A percentile compares a stretch with the other conserved stretches of the same genome.
These are phyloP conservation scores for Phrynosoma platyrhinos DNA, from an alignment of 2,113 vertebrate genomes.

Conservation along the genomic window DNA sequence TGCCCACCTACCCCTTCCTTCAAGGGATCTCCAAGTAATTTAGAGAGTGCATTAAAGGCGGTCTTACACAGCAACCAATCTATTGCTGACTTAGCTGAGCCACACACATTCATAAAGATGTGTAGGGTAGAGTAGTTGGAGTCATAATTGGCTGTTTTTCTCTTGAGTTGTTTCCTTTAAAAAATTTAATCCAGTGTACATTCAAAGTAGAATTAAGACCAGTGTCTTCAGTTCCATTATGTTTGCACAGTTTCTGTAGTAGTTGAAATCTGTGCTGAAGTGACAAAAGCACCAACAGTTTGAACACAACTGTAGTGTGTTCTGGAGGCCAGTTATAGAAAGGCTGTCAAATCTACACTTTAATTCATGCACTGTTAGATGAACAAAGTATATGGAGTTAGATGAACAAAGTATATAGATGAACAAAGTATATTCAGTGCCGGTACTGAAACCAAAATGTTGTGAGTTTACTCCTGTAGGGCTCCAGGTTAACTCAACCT, in stretches of 20 bases:
- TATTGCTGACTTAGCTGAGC: background rate
- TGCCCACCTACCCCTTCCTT: background rate
- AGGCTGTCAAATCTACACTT: background rate
- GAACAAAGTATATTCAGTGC: too few species aligned
- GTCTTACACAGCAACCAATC: background rate
- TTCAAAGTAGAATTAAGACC: background rate
- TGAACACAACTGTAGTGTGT: background rate
- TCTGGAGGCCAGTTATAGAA: background rate
- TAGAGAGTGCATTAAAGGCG: slow-evolving; percentile 3
- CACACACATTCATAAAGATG: background rate
- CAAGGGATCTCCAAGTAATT: slow-evolving; percentile 1
- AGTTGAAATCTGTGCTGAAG: slow-evolving; percentile 9
- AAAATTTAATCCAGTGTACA: background rate
- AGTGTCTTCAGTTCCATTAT: background rate
- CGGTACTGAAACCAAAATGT: too few species aligned
- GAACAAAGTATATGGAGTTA: background rate
- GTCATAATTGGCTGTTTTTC: background rate
- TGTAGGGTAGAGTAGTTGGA: background rate
- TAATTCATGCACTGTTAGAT: background rate
- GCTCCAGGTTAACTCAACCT: too few species aligned
- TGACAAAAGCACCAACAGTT: background rate
- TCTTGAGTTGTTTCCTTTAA: background rate
- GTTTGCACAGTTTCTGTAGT: background rate
- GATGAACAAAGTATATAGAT: background rate
- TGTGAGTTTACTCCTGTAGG: too few species aligned